Conservation (phyloP, 2,888 invertebrate genomes). For the Smittia aterrima region DNA sequence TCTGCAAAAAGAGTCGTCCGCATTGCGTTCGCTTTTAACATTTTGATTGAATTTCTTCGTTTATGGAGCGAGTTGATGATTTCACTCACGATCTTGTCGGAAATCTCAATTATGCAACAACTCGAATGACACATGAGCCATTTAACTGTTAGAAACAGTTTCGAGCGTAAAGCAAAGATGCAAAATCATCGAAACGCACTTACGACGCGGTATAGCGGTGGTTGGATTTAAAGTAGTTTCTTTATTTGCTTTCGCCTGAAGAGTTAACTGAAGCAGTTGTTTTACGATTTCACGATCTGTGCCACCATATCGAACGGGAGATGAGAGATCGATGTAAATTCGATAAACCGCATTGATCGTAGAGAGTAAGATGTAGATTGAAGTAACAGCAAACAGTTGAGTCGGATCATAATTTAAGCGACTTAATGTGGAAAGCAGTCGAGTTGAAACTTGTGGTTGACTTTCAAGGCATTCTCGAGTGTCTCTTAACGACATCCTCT, state of each 20-base stretch:
- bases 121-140: neutral
- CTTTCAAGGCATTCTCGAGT: too few species aligned
- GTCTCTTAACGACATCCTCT: too few species aligned
- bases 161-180: neutral
- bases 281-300: neutral
- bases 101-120: neutral
- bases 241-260: neutral
- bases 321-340: neutral
- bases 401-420: too few species aligned
- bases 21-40: neutral
- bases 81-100: neutral
- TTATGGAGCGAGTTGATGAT: neutral
- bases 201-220: constrained; percentile 1
- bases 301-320: neutral
- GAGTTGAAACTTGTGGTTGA: too few species aligned
- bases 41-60: neutral
- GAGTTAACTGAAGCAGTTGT: neutral
- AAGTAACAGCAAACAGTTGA: too few species aligned
- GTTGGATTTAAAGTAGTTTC: neutral
- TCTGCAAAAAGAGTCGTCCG: constrained; percentile 6
- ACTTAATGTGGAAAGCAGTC: too few species aligned
- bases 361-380: too few species aligned
- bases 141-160: neutral
- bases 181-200: neutral
- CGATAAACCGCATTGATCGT: constrained; percentile 11